phyloP scores from a whole-genome alignment of 2,797 vertebrate genomes.

The Jordanella pulchra region DNA sequence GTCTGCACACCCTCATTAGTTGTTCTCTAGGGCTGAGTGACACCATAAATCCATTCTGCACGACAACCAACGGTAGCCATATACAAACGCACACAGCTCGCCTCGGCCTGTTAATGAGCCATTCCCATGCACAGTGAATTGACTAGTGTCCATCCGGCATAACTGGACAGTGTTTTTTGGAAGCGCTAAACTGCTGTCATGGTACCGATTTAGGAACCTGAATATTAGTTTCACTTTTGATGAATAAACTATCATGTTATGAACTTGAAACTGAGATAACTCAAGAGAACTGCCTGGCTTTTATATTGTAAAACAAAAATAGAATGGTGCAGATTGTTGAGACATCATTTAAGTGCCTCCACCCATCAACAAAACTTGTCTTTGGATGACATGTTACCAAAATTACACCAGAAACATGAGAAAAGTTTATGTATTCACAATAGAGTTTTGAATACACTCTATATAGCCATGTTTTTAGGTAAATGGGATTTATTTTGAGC shows the following conservation, averaged over 20 bases:
- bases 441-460: background rate
- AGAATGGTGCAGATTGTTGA: conserved; percentile 25
- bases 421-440: background rate
- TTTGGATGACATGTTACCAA: background rate
- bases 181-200: conserved; percentile 82
- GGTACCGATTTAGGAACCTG: conserved; percentile 86
- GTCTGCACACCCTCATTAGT: conserved; percentile 91
- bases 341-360: conserved; percentile 12
- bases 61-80: conserved; percentile 84
- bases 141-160: conserved; percentile 91
- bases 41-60: conserved; percentile 97
- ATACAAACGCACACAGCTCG: conserved; percentile 82
- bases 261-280: conserved; percentile 67
- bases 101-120: conserved; percentile 90
- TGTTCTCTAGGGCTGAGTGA: conserved; percentile 95
- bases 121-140: conserved; percentile 98
- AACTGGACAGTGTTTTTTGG: conserved; percentile 85
- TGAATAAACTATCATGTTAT: conserved; percentile 79
- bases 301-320: conserved; percentile 58
- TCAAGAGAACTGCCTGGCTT: background rate
- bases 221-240: conserved; percentile 79
- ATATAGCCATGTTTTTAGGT: background rate
- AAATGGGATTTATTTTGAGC: background rate
- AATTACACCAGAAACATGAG: background rate
- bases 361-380: background rate